Evolutionary conservation across 2,888 invertebrate species (phyloP), one percentile per base, ranked within the genome.

Genomic region (Cataglyphis rosenhaueri): DNA sequence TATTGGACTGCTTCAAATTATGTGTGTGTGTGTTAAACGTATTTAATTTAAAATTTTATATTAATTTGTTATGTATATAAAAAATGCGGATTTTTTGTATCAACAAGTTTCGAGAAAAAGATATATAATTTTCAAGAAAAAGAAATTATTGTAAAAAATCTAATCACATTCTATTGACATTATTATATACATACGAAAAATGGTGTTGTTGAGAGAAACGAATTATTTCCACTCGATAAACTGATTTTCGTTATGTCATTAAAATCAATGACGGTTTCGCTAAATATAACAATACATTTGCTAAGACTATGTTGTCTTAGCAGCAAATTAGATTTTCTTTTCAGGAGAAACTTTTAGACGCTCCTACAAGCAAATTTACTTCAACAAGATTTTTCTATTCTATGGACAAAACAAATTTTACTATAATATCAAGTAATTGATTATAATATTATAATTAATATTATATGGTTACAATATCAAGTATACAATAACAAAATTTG

Each of bases 41-140:
- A 66, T 68, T 52, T 52, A 32, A n/a, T 48, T 66, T 29, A 0
- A 66, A 29, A 29, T n/a, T 48, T 68, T n/a, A 66, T n/a, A 3
- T 29, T 68, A 48, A 29, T 48, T 48, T 52, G 2, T 32, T 52
- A 1, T 52, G 21, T 32, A 6, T 52, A 32, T n/a, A 12, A 52
- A 68, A 68, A 12, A 44, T 18, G 5, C 4, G 5, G 41, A 4
- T 18, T 52, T n/a, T n/a, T 52, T 8, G 2, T 8, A 52, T 44
- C 15, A 44, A 44, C 5, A 18, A 18, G 8, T 52, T n/a, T 8
- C 48, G n/a, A 0, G 25, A 25, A 25, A 25, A 1, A 25, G 1
- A 25, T 1, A 25, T 1, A n/a, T 52, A 52, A 52, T 52, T 44
- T 44, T 2, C n/a, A n/a, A 41, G 15, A 41, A n/a, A 52, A 48